Percentiles rank a stretch among this genome's conserved stretches.
Conservation (phyloP, 2,113 vertebrate genomes). For the Neotragus moschatus region DNA sequence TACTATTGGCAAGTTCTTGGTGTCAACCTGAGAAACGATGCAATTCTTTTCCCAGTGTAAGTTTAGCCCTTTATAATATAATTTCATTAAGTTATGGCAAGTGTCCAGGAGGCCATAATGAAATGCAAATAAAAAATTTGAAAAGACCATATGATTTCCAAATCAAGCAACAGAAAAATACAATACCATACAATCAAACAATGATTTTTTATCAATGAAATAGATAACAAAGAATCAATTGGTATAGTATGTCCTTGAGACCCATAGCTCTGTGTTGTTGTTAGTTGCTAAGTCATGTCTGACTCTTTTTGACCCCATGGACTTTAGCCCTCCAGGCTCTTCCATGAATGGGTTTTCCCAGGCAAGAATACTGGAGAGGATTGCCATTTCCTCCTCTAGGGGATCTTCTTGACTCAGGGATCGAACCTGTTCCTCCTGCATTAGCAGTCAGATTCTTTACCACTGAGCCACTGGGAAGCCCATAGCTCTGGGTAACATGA, state of each 20-base stretch:
- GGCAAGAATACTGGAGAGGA: not conserved
- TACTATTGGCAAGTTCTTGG: not conserved
- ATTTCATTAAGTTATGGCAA: not conserved
- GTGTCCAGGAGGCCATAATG: not conserved
- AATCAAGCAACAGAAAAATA: not conserved
- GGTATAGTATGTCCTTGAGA: fast-evolving
- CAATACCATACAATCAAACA: not conserved
- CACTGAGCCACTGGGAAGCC: not conserved
- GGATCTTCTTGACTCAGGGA: not conserved
- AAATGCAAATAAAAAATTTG: conserved; percentile 32
- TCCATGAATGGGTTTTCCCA: not conserved
- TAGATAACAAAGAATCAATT: not conserved
- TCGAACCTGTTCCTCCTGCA: not conserved
- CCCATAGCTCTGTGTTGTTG: not conserved
- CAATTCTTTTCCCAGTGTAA: not conserved
- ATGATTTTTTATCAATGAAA: not conserved
- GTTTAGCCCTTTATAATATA: not conserved
- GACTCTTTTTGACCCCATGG: not conserved
- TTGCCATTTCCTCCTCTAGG: not conserved
- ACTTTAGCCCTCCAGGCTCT: not conserved
- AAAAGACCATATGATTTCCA: conserved; percentile 24
- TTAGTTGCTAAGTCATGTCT: not conserved
- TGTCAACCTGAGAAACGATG: not conserved
- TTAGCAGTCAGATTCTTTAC: not conserved
- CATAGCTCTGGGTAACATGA: not conserved